Evolutionary conservation across 2,797 vertebrate species (phyloP), one percentile per base, ranked within the genome.

Genomic region (Siniperca undulata): DNA sequence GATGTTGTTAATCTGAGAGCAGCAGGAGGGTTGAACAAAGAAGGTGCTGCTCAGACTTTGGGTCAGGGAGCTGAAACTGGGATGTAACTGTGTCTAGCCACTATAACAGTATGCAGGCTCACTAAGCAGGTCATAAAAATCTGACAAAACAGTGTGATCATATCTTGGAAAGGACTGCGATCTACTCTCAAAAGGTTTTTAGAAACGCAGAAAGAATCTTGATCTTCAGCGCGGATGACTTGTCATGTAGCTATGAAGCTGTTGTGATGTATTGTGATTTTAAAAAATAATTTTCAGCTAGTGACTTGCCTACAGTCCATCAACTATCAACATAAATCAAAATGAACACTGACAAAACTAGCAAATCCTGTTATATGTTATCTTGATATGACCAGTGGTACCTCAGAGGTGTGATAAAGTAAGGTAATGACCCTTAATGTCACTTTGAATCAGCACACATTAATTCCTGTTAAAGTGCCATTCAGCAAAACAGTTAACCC

Each of bases 1-100:
- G 50, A 81, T 85, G 73, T 38, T 79, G 44, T 81, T 79, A 22
- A 70, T 89, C 61, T 34, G 46, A 14, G 44, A 77, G 66, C 58
- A 70, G 75, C 11, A 2, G 6, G 62, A 8, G 17, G 20, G 34
- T 46, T 71, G 27, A 81, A 70, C 24, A 55, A 69, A 62, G 48
- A 65, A 40, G 67, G n/a, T 2, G 11, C 62, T 40, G 48, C 71
- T 61, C 38, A 60, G 30, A 36, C 61, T 73, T 71, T 72, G 48
- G 46, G 30, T 70, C 56, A 77, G 38, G 30, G 52, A 61, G 55
- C 64, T 20, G 0, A 68, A 56, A 34, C n/a, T 46, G 53, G 4
- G 60, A 65, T 65, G 38, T 55, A 53, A 48, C 46, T 50, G 68
- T 44, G 34, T 71, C 13, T 4, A 24, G 9, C 40, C 11, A 6